Evolutionary conservation across 2,113 vertebrate genomes (phyloP), one percentile per base, ranked within the genome.

Genomic region (Pyxicephalus adspersus): DNA sequence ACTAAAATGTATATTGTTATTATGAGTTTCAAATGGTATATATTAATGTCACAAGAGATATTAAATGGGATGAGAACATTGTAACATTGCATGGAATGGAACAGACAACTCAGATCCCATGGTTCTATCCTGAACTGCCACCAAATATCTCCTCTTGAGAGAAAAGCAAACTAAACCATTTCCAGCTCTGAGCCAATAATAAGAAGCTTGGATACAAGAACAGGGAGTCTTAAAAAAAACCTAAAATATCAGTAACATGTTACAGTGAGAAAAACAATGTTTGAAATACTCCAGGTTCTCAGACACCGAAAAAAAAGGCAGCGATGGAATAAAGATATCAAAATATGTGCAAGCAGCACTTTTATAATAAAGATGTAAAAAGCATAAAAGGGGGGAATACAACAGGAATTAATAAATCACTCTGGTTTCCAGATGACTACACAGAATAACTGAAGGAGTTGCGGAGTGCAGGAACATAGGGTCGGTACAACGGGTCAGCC

Each of bases 401-500:
- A 51, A 71, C 77, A 80, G 77, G 77, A 80, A 63, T 80, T 71
- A 71, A 80, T 80, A 80, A 80, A 80, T 80, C 77, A 80, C 52
- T 63, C 15, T 19, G 38, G 25, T 80, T 71, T 80, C 64, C 77
- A 80, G 77, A 80, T 80, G 77, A 80, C 77, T 71, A 71, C 61
- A 80, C 57, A 22, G 66, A 80, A 63, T 80, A 80, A 80, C 52
- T 71, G 77, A 80, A 80, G 77, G 77, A 80, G 66, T 80, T 80
- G 71, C 29, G 61, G 34, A 51, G 66, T 63, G 76, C 57, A 22
- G 20, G 77, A 52, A 80, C 77, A 80, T 50, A 80, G 77, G 77
- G 77, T 80, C 77, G 66, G 77, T 26, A 80, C 77, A 71, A 22
- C 77, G 11, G 77, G 77, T 80, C 77, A 80, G 34, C 38, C 6